Conservation (phyloP, 2,888 invertebrate species). For the Apamea sordens region DNA sequence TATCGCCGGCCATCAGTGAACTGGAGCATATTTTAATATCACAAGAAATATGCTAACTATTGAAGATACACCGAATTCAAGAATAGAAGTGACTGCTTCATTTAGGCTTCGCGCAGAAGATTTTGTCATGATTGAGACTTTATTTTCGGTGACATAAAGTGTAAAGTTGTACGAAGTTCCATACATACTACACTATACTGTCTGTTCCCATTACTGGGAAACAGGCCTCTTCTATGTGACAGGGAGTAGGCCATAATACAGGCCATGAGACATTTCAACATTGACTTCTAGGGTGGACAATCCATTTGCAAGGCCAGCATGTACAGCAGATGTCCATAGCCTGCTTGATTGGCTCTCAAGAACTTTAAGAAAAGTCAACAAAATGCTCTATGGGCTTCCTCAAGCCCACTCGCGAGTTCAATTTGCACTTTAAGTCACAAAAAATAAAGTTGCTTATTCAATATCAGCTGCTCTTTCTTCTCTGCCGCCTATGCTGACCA, state of each 20-base stretch:
- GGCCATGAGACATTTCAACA: background rate
- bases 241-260: too few species aligned
- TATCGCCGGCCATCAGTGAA: conserved; percentile 38
- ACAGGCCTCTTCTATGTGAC: too few species aligned
- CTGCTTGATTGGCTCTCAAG: background rate
- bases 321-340: background rate
- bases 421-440: background rate
- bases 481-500: background rate
- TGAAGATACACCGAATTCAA: background rate
- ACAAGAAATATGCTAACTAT: conserved; percentile 36
- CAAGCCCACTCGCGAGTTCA: background rate
- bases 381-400: background rate
- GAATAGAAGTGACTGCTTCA: conserved; percentile 27
- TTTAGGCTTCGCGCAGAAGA: background rate
- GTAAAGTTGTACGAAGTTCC: background rate
- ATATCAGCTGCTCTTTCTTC: background rate
- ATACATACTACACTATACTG: background rate
- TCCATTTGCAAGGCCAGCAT: conserved; percentile 1
- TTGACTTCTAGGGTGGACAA: background rate
- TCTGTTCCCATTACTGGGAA: too few species aligned
- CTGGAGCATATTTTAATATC: conserved; percentile 46
- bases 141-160: background rate
- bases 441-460: background rate
- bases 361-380: background rate
- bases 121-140: conserved; percentile 1